Evolutionary conservation across 92 coral and sea anemone species (phyloP).

Genomic region (Umimayanthus chanpuru): DNA sequence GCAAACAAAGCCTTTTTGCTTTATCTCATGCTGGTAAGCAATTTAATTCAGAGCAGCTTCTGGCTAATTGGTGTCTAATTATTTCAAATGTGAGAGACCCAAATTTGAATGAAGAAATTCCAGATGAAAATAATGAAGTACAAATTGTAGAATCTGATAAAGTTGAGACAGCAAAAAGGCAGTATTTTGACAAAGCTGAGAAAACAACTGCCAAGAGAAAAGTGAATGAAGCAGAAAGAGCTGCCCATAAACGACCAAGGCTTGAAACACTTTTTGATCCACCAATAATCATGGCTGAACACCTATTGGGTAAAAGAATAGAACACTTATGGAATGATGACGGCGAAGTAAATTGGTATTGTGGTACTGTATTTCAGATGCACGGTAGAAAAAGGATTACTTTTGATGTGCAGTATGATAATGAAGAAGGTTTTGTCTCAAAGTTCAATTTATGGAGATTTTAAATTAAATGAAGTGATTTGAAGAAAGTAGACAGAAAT

Average conservation of each 20-base stretch:
- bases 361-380: slow-evolving; percentile 16
- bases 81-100: slow-evolving; percentile 17
- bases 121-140: slow-evolving; percentile 20
- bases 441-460: slow-evolving; percentile 26
- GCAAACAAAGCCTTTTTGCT: slow-evolving; percentile 45
- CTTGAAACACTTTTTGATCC: slow-evolving; percentile 29
- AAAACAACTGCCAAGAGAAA: slow-evolving; percentile 24
- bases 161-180: slow-evolving; percentile 15
- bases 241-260: slow-evolving; percentile 28
- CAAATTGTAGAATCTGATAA: slow-evolving; percentile 18
- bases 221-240: slow-evolving; percentile 24
- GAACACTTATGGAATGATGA: neutral
- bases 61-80: neutral
- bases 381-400: slow-evolving; percentile 20
- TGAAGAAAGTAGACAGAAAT: slow-evolving; percentile 17
- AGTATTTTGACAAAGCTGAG: slow-evolving; percentile 14
- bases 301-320: slow-evolving; percentile 10
- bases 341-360: slow-evolving; percentile 11
- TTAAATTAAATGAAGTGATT: slow-evolving; percentile 8
- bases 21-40: slow-evolving; percentile 35
- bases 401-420: slow-evolving; percentile 30
- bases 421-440: slow-evolving; percentile 28
- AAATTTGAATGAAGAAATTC: slow-evolving; percentile 1
- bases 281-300: slow-evolving; percentile 22
- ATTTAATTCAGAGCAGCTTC: slow-evolving; percentile 13